Base-by-base conservation (phyloP, 2,113 vertebrate species). In the Sapayoa aenigma region DNA sequence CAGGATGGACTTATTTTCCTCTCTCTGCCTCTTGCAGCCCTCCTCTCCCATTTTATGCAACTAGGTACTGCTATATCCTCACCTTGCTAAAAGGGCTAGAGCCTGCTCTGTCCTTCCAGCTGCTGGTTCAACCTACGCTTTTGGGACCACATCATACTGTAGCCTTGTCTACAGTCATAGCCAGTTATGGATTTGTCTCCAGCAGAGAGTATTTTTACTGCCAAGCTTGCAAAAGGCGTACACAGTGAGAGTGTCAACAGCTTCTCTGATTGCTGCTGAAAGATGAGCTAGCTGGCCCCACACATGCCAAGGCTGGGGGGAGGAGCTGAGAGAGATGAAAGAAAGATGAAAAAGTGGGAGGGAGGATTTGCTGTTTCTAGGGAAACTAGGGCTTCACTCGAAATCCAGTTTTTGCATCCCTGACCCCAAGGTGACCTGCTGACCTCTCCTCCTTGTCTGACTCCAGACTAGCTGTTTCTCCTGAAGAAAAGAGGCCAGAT, bases 381-480 rank as follows among this genome's bases (percentile, higher is more conserved):
- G 59, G 84, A 85, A 93, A 83, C 75, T 17, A 73, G 33, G 87
- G 71, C 78, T 89, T 89, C 22, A 71, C 86, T 77, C 37, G 37
- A 82, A 94, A n/a, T 69, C 69, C 80, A 63, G 5, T 47, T 95
- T 89, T 92, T 55, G 42, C 78, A 76, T 83, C 82, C 18, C 81
- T 95, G 95, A 95, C 93, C 95, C 63, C 50, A 77, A 39, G 35
- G 46, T 90, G 94, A 93, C 94, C 87, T 60, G 37, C 66, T 91
- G 93, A 93, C 94, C 95, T 94, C 74, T 93, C n/a, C 55, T 94
- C 74, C 55, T 55, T 79, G 91, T 73, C 89, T 82, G 93, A 49
- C 58, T 92, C 58, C 87, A 87, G 30, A 24, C 90, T 89, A 94
- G 94, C 89, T 90, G 91, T 83, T 88, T 93, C 75, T 96, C 55